Base-by-base conservation (phyloP, 2,888 invertebrate genomes). In the Nomada fucata region DNA sequence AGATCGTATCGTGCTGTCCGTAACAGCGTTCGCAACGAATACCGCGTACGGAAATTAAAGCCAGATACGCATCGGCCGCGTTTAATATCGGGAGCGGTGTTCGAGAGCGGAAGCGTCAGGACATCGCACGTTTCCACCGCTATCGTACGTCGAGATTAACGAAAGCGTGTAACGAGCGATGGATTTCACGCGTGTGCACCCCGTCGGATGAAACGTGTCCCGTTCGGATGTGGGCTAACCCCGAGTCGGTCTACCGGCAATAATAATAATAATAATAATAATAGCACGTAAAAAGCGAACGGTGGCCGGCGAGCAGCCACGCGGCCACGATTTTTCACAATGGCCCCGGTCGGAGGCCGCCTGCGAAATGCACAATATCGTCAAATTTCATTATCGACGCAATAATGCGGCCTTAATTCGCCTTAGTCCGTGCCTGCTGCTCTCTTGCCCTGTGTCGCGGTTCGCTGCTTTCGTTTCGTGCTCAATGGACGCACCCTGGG, bases 361-460 rank as follows among this genome's bases (percentile, higher is more conserved):
- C 93, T 89, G 92, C 88, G 88, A 93, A 93, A 92, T 93, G 93
- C 91, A 93, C 93, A 93, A 92, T 93, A 92, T 93, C 93, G 91
- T 93, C 92, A 92, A 93, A 93, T 93, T 93, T 93, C 93, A 93
- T 93, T 93, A 93, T 93, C 92, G 92, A 91, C 87, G 89, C 92
- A 91, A 93, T 93, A 93, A 93, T 92, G 89, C 90, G 85, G 79
- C 88, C 90, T 92, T 92, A 90, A 93, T 93, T 93, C 91, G 89
- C 85, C 87, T 72, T 72, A 78, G 86, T 84, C 85, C 57, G 29
- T 77, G 52, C 59, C 47, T 52, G 77, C 26, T 75, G 73, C 76
- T 65, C 76, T 65, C 69, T 76, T 76, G 11, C 63, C 74, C 63
- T 18, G 84, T 72, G 70, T 75, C 81, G 79, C 75, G 77, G 69